Base-by-base conservation (phyloP, 1,140 invertebrate species). In the Pseudachorutes palmiensis region DNA sequence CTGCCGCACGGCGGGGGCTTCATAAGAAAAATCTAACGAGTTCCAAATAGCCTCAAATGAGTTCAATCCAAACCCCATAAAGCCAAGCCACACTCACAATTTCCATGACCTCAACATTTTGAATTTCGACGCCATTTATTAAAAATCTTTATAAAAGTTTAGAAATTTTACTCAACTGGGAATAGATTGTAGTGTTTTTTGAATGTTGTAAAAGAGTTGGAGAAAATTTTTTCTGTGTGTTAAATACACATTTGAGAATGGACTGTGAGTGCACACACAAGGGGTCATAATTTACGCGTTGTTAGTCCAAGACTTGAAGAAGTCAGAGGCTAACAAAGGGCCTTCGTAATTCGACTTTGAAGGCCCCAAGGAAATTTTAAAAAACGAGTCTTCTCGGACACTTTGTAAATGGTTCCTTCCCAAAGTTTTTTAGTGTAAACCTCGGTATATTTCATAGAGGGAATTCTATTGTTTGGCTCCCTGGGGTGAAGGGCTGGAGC, bases 401-500 rank as follows among this genome's bases (percentile, higher is more conserved):
- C 19, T 45, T 45, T 45, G 19, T 45, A 45, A 45, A 45, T 45
- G 36, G 19, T 9, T 45, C 36, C n/a, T n/a, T n/a, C n/a, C n/a
- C n/a, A n/a, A n/a, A n/a, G n/a, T 45, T 45, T 45, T 45, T 45
- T 45, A 45, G 19, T 12, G 36, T 12, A 45, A 45, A 45, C 9
- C 9, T 12, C 9, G 12, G 9, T 22, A 22, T 55, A 55, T 55
- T 55, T 55, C 24, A 12, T 55, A 22, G 24, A 55, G 24, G 24
- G 51, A 55, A 55, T 55, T 55, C 51, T 55, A 16, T 55, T 55
- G 51, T 55, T 55, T 14, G 51, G 24, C 12, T 55, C 51, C 51
- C 51, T 26, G 51, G 12, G 24, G 51, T 5, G 51, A 55, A 19
- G 51, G 51, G 51, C 24, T 55, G 24, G 51, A 26, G 51, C 12